These are phyloP conservation scores for Apis dorsata DNA, from an alignment of 1,140 invertebrate genomes.

Conservation along the genomic window DNA sequence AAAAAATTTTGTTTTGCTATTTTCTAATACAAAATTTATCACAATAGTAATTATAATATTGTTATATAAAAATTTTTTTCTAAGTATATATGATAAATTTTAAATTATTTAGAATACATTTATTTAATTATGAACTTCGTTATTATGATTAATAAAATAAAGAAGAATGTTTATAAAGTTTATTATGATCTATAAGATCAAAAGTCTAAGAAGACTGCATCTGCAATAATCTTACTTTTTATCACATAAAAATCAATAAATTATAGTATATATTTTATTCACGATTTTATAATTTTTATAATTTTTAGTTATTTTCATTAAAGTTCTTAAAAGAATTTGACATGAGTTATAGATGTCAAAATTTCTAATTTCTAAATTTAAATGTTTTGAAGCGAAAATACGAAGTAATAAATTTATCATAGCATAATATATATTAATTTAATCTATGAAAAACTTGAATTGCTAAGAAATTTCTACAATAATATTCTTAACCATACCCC, in stretches of 20 bases:
- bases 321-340: not conserved
- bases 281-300: not conserved
- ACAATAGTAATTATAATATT: constrained; percentile 34
- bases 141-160: not conserved
- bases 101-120: constrained; percentile 29
- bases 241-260: constrained; percentile 21
- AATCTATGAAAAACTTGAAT: constrained; percentile 19
- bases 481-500: not conserved
- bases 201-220: not conserved
- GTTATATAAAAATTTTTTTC: constrained; percentile 30
- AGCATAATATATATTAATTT: not conserved
- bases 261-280: not conserved
- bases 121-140: not conserved
- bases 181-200: not conserved
- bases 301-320: not conserved
- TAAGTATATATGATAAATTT: constrained; percentile 8
- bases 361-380: constrained; percentile 2
- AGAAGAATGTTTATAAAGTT: constrained; percentile 1
- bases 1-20: constrained; percentile 23
- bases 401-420: not conserved
- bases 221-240: constrained; percentile 5
- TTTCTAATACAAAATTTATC: constrained; percentile 37
- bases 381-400: constrained; percentile 7
- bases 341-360: not conserved
- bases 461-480: not conserved